Base-by-base conservation (phyloP, 2,888 invertebrate species). In the Tiliacea citrago region DNA sequence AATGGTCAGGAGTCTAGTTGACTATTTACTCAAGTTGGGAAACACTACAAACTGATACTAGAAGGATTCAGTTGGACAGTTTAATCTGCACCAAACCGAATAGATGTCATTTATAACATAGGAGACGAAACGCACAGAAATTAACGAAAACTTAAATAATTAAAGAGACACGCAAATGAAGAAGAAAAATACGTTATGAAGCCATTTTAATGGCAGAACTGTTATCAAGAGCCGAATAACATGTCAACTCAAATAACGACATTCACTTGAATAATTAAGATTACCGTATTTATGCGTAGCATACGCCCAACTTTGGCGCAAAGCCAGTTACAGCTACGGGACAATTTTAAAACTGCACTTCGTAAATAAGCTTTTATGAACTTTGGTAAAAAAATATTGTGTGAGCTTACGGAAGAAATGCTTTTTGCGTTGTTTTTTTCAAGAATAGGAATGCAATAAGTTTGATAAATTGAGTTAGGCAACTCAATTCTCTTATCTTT, bases 281-380 rank as follows among this genome's bases (percentile, higher is more conserved):
- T 80, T 69, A 71, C 45, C 29, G 63, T 71, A 62, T 70, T 42
- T 24, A 55, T n/a, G 67, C 13, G 69, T 13, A 69, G 72, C 55
- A 67, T 72, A 75, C 58, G n/a, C n/a, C n/a, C n/a, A n/a, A 39
- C 24, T 29, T 53, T 86, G 86, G 86, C 78, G 10, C 13, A 5
- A 18, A 24, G 82, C 84, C 86, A 86, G 57, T 55, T 42, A 67
- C 71, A 49, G 21, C 67, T 9, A 49, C 66, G 60, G 29, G 55
- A 81, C 80, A 71, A 55, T 77, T 85, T 79, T 78, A 78, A 83
- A 79, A 86, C 57, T 85, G 79, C 76, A 74, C 63, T 66, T 53
- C 63, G 35, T 62, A 49, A 60, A 78, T 71, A 73, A 60, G 68
- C 53, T 68, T 76, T 85, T 77, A 74, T 76, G 35, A 69, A 55